Conservation (phyloP, 2,888 invertebrate species). For the Lordiphosa andalusiaca region DNA sequence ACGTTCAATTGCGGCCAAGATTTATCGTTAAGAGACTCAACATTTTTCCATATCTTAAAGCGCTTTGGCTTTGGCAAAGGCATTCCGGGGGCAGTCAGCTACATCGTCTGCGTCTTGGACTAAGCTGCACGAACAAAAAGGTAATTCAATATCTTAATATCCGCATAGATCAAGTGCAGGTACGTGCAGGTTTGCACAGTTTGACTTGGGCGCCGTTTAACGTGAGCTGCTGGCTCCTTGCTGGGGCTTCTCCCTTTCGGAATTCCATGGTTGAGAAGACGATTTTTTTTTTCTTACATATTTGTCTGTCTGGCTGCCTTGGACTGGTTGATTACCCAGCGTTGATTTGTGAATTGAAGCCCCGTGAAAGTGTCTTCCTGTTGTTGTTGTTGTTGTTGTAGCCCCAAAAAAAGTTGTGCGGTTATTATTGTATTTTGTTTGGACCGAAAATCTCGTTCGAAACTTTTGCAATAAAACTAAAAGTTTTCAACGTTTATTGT, state of each 20-base stretch:
- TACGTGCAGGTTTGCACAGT: constrained; percentile 71
- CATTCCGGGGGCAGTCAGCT: constrained; percentile 13
- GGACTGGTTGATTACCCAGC: constrained; percentile 17
- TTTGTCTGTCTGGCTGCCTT: constrained; percentile 49
- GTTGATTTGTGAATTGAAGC: constrained; percentile 47
- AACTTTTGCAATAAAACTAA: constrained; percentile 71
- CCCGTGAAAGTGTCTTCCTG: constrained; percentile 45
- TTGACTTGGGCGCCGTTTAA: constrained; percentile 69
- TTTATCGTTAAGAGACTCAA: constrained; percentile 41
- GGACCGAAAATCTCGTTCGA: constrained; percentile 67
- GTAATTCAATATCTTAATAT: constrained; percentile 72
- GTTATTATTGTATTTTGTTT: constrained; percentile 66
- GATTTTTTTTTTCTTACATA: constrained; percentile 51
- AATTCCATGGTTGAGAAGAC: constrained; percentile 23
- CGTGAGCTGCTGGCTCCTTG: constrained; percentile 42
- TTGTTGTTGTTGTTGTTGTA: constrained; percentile 37
- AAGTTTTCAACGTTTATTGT: constrained; percentile 70
- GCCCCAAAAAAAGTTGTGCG: constrained; percentile 54
- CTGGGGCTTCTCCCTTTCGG: constrained; percentile 44
- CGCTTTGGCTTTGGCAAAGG: constrained; percentile 5
- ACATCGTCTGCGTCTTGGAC: constrained; percentile 34
- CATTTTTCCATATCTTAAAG: constrained; percentile 52
- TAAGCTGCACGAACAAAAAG: constrained; percentile 66
- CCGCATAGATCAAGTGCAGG: constrained; percentile 73
- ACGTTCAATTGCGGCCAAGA: constrained; percentile 67